phyloP scores from a whole-genome alignment of 2,888 invertebrate species.

The Schizaphis graminum region DNA sequence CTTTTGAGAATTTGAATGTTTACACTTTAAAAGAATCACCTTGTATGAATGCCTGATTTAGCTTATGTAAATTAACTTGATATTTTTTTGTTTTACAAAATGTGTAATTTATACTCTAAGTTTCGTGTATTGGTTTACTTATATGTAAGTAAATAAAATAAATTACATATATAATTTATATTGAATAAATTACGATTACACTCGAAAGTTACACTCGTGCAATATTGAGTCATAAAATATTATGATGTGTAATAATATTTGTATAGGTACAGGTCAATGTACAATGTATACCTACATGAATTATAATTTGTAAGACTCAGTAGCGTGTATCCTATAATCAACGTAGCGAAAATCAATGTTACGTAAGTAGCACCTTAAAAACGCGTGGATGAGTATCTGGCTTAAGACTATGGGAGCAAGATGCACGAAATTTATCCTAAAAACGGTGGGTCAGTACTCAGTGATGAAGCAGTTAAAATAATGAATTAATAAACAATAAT shows the following conservation, averaged over 20 bases:
- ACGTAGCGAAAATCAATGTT: not conserved
- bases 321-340: constrained; percentile 5
- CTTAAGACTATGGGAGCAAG: not conserved
- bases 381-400: not conserved
- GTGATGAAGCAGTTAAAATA: not conserved
- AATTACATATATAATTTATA: not conserved
- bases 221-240: not conserved
- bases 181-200: not conserved
- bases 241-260: not conserved
- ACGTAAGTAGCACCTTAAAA: not conserved
- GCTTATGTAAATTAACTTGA: not conserved
- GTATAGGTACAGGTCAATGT: not conserved
- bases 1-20: not conserved
- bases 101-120: not conserved
- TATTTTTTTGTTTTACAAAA: not conserved
- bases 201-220: not conserved
- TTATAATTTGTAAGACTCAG: not conserved
- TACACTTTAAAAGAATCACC: not conserved
- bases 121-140: not conserved
- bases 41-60: too few species aligned
- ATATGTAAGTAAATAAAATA: not conserved
- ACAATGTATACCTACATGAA: not conserved
- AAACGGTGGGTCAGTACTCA: not conserved
- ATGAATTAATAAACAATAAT: not conserved
- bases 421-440: not conserved